Percentiles rank a stretch among this genome's conserved stretches.
Evolutionary conservation across 2,113 vertebrate species (phyloP).

Genomic region (Terrapene triunguis): DNA sequence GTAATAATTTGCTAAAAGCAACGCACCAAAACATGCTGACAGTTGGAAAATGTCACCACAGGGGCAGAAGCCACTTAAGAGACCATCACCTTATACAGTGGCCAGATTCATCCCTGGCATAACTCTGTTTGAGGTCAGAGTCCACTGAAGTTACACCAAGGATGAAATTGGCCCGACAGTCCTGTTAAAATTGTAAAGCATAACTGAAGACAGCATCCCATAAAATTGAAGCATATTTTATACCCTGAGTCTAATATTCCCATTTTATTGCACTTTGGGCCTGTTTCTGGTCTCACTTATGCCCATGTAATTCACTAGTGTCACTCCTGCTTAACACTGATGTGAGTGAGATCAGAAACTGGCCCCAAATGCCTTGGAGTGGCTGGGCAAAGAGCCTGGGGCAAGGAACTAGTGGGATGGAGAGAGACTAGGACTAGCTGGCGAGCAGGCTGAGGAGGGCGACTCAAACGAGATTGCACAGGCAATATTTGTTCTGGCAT

Average conservation of each 20-base stretch:
- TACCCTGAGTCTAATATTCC: neutral
- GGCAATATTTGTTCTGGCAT: neutral
- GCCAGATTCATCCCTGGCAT: neutral
- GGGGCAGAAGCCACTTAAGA: neutral
- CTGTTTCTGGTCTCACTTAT: neutral
- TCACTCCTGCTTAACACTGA: neutral
- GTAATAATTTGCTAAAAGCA: neutral
- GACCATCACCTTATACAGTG: neutral
- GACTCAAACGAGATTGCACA: neutral
- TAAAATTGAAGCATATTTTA: neutral
- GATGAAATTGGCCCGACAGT: neutral
- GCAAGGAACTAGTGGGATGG: neutral
- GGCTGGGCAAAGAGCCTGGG: neutral
- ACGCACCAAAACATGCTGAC: neutral
- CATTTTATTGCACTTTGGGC: neutral
- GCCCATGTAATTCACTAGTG: accelerated
- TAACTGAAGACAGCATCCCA: neutral
- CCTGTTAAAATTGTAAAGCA: neutral
- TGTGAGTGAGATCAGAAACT: neutral
- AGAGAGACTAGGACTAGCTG: neutral
- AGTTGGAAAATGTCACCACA: neutral
- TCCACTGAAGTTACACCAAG: neutral
- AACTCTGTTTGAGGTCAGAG: neutral
- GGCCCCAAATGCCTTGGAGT: neutral
- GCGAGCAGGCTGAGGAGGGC: neutral